Conservation (phyloP, 2,113 vertebrate species). For the Sus scrofa region DNA sequence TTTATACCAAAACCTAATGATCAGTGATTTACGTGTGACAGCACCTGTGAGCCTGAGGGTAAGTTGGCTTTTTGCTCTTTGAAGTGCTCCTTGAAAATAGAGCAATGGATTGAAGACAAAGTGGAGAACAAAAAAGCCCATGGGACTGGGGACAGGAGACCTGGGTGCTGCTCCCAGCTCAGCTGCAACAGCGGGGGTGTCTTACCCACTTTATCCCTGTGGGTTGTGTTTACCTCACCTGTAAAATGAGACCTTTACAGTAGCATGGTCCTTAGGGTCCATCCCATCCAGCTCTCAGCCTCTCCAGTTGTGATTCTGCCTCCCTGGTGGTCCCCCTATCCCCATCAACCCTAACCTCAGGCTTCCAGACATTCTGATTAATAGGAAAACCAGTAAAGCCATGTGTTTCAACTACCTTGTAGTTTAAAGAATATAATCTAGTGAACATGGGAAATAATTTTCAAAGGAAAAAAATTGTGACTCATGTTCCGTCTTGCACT, state of each 20-base stretch:
- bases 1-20: neutral
- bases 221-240: neutral
- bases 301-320: neutral
- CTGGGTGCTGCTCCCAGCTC: neutral
- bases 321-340: neutral
- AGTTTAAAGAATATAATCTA: neutral
- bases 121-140: neutral
- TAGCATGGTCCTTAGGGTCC: neutral
- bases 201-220: neutral
- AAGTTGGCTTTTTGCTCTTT: neutral
- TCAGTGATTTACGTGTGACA: neutral
- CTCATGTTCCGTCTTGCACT: neutral
- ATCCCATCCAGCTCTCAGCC: neutral
- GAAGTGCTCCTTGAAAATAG: constrained; percentile 13
- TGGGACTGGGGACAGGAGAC: fast-evolving
- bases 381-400: neutral
- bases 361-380: neutral
- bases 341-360: neutral
- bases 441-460: neutral
- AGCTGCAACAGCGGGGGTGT: fast-evolving
- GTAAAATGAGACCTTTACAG: neutral
- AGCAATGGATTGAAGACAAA: neutral
- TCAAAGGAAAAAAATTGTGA: neutral
- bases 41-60: neutral
- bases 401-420: neutral